phyloP scores from a whole-genome alignment of 1,140 invertebrate genomes.

The Carposina sasakii region DNA sequence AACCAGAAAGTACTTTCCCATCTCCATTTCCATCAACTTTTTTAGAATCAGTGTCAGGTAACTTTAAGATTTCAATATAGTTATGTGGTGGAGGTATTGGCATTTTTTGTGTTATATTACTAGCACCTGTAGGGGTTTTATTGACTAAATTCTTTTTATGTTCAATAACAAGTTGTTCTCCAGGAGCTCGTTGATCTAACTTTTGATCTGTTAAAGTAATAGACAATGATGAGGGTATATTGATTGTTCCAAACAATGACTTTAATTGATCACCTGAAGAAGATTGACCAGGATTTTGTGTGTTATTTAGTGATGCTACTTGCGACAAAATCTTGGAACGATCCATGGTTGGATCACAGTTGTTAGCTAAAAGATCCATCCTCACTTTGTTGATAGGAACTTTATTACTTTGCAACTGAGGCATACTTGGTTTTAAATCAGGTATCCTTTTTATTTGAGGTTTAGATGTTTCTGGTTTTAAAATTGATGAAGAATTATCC shows the following conservation, averaged over 20 bases:
- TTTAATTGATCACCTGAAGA: slow-evolving; percentile 68
- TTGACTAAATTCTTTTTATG: slow-evolving; percentile 53
- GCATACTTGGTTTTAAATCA: slow-evolving; percentile 53
- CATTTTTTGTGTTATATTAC: slow-evolving; percentile 49
- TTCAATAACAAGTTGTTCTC: slow-evolving; percentile 38
- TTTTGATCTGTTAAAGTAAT: slow-evolving; percentile 74
- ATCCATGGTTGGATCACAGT: slow-evolving; percentile 62
- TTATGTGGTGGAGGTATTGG: slow-evolving; percentile 73
- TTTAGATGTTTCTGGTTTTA: slow-evolving; percentile 43
- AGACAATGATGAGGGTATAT: slow-evolving; percentile 74
- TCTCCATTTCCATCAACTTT: slow-evolving; percentile 38
- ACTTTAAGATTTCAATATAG: slow-evolving; percentile 75
- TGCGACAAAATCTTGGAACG: slow-evolving; percentile 63
- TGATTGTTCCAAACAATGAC: slow-evolving; percentile 74
- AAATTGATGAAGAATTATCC: slow-evolving; percentile 25
- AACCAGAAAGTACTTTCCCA: slow-evolving; percentile 29
- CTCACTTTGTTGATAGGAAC: slow-evolving; percentile 48
- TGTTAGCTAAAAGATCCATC: slow-evolving; percentile 65
- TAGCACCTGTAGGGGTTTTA: slow-evolving; percentile 48
- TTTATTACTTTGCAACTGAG: slow-evolving; percentile 38
- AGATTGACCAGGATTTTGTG: slow-evolving; percentile 35
- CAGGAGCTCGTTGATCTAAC: slow-evolving; percentile 43
- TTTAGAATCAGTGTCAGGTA: slow-evolving; percentile 66
- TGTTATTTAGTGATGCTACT: slow-evolving; percentile 43
- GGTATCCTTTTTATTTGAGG: slow-evolving; percentile 52